phyloP scores from a whole-genome alignment of 2,113 vertebrate genomes.

The Anguilla rostrata region DNA sequence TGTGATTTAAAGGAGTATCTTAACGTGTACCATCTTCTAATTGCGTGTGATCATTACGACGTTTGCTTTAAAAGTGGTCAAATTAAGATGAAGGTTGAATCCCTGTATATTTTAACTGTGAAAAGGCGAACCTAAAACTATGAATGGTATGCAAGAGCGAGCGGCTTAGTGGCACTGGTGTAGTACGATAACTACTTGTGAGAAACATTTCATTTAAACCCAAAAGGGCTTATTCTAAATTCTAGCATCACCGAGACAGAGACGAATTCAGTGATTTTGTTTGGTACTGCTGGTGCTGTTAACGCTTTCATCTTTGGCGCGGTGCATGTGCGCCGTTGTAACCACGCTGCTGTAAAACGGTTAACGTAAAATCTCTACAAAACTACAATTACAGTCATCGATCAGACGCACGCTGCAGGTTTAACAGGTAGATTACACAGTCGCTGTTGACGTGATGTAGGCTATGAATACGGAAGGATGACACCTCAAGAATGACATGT shows the following conservation, averaged over 20 bases:
- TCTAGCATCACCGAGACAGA: neutral
- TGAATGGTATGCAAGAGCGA: neutral
- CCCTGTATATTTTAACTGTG: conserved; percentile 1
- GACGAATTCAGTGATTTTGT: neutral
- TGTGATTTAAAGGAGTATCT: neutral
- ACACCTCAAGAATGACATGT: neutral
- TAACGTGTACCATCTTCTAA: neutral
- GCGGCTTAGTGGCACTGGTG: neutral
- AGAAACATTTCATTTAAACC: neutral
- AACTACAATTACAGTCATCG: neutral
- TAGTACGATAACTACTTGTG: neutral
- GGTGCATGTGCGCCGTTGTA: neutral
- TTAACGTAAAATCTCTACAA: neutral
- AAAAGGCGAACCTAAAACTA: conserved; percentile 8
- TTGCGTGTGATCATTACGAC: no score
- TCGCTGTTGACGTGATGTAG: neutral
- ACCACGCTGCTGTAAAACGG: neutral
- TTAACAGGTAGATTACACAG: neutral
- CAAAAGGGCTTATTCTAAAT: conserved; percentile 28
- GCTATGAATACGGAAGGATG: neutral
- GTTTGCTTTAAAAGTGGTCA: neutral
- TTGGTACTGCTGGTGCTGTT: neutral
- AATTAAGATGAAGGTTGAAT: conserved; percentile 10
- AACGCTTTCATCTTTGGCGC: neutral
- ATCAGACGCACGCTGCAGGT: conserved; percentile 2